Percentiles rank a stretch among this genome's conserved stretches.
Evolutionary conservation across 1,140 invertebrate genomes (phyloP).

Genomic region (Cepaea nemoralis): DNA sequence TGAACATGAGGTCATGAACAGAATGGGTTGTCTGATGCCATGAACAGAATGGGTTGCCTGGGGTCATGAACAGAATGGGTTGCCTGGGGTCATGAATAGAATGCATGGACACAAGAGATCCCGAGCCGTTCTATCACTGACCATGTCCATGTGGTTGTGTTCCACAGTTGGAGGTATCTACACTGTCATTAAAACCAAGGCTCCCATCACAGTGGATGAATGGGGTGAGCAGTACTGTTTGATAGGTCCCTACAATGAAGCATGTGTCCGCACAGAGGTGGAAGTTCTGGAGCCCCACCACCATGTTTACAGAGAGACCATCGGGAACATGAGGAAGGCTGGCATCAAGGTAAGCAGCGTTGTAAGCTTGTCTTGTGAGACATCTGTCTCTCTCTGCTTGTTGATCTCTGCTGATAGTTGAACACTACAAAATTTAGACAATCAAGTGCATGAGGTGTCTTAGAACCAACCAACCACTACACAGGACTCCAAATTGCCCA

Average conservation of each 20-base stretch:
- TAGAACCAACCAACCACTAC: no score
- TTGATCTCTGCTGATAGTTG: no score
- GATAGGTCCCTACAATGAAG: slow-evolving; percentile 94
- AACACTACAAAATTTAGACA: no score
- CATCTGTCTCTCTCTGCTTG: no score
- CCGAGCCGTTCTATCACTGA: no score
- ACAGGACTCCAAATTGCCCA: no score
- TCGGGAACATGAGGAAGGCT: slow-evolving; percentile 85
- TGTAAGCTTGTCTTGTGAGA: no score
- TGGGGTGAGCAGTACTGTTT: slow-evolving; percentile 98
- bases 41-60: no score
- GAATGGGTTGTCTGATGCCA: no score
- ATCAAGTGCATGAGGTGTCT: no score
- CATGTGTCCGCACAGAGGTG: slow-evolving; percentile 93
- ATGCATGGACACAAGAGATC: neutral
- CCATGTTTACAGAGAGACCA: slow-evolving; percentile 83
- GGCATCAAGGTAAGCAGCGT: slow-evolving; percentile 87
- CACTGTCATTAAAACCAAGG: slow-evolving; percentile 98
- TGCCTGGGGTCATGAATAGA: neutral
- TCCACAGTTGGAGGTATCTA: slow-evolving; percentile 95
- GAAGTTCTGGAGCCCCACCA: slow-evolving; percentile 88
- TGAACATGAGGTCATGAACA: no score
- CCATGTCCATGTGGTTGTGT: neutral
- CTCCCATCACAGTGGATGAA: slow-evolving; percentile 97
- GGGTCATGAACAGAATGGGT: no score